Conservation (phyloP, 2,888 invertebrate species). For the Drosophila dives region DNA sequence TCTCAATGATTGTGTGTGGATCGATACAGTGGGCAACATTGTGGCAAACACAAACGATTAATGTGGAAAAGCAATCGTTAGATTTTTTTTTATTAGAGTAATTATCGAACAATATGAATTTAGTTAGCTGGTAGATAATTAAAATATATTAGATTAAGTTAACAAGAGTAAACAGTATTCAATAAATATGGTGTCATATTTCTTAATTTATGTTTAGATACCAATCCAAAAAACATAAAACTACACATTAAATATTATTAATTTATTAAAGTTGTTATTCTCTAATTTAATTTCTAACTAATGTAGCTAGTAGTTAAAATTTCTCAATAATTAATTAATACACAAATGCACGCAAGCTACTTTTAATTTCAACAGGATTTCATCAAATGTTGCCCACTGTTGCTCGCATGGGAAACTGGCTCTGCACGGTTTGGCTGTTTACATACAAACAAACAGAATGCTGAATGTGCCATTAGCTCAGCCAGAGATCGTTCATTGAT, state of each 20-base stretch:
- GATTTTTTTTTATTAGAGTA: neutral
- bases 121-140: neutral
- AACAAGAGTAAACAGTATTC: neutral
- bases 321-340: neutral
- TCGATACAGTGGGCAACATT: slow-evolving; percentile 47
- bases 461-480: slow-evolving; percentile 68
- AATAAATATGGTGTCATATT: neutral
- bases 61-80: neutral
- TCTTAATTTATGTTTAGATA: neutral
- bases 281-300: neutral
- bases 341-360: neutral
- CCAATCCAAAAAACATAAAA: neutral
- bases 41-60: neutral
- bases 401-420: slow-evolving; percentile 54
- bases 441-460: slow-evolving; percentile 68
- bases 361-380: neutral
- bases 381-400: slow-evolving; percentile 47
- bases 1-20: slow-evolving; percentile 56
- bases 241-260: neutral
- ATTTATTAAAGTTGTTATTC: neutral
- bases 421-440: slow-evolving; percentile 62
- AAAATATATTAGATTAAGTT: neutral
- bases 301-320: neutral
- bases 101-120: neutral
- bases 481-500: slow-evolving; percentile 68